Conservation (phyloP, 1,140 invertebrate species). For the Habropoda laboriosa region DNA sequence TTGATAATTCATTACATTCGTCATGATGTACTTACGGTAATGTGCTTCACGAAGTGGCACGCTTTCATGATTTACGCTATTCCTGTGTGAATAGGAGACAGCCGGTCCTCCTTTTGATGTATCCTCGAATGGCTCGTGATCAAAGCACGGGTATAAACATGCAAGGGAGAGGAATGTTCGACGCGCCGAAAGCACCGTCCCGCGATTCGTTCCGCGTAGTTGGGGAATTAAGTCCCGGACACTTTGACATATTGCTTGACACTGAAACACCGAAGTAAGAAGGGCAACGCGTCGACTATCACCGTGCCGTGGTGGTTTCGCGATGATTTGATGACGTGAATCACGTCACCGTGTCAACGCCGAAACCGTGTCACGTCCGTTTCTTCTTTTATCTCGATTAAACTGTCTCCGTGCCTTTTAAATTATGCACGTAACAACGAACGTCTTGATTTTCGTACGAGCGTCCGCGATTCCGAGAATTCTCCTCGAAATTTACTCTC, state of each 20-base stretch:
- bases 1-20: conserved; percentile 36
- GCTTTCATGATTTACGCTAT: conserved; percentile 46
- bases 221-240: conserved; percentile 21
- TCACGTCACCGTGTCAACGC: background rate
- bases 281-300: background rate
- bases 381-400: background rate
- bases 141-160: conserved; percentile 39
- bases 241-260: conserved; percentile 41
- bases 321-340: conserved; percentile 19
- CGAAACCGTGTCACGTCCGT: background rate
- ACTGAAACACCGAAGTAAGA: conserved; percentile 35
- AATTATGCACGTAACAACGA: background rate
- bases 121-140: conserved; percentile 21
- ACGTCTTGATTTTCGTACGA: background rate
- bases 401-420: no score
- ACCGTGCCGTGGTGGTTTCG: background rate
- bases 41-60: conserved; percentile 15
- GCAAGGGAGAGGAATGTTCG: conserved; percentile 24
- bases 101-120: conserved; percentile 28
- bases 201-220: background rate
- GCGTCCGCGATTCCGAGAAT: background rate
- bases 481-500: background rate
- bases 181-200: conserved; percentile 15
- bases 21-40: conserved; percentile 33
- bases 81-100: conserved; percentile 24